Base-by-base conservation (phyloP, 2,888 invertebrate genomes). In the Portevinia maculata region DNA sequence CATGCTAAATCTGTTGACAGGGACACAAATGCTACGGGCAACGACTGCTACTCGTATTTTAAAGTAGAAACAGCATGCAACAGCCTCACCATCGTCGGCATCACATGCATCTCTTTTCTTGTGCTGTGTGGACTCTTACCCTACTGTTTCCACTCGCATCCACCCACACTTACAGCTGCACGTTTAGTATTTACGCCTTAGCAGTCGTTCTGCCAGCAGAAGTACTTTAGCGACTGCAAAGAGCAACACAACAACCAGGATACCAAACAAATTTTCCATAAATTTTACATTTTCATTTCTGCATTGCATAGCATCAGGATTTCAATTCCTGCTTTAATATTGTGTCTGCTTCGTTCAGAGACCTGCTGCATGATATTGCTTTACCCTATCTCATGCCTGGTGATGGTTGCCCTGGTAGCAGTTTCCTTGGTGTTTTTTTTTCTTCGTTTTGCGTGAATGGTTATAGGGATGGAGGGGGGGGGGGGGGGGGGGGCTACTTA, bases 271-370 rank as follows among this genome's bases (percentile, higher is more conserved):
- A 60, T 75, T 81, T 81, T 81, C 74, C 79, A 81, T 81, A 81
- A 81, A 81, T 81, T 81, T 46, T 69, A 69, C 57, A 75, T 75
- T 70, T 69, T 57, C 62, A 81, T 75, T 79, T 75, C 62, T 75
- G 69, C 64, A 64, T 81, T 75, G 75, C 79, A 64, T 81, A 69
- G 75, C 79, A 62, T 75, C 79, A 75, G 59, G 69, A 64, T 81
- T 81, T 70, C 69, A 81, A 81, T 75, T 69, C 46, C 55, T 73
- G 46, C 64, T 57, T 79, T 46, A 59, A 79, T 73, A 79, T 73
- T 73, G 65, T 79, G 60, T 73, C 59, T 48, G 44, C 28, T 48
- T 39, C 1, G 46, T 19, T 37, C 37, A 21, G 50, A 50, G 41
- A 37, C 24, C 34, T 55, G 53, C 5, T 21, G 69, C 46, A 52